Base-by-base conservation (phyloP, 2,797 vertebrate genomes). In the Jordanella pulchra region DNA sequence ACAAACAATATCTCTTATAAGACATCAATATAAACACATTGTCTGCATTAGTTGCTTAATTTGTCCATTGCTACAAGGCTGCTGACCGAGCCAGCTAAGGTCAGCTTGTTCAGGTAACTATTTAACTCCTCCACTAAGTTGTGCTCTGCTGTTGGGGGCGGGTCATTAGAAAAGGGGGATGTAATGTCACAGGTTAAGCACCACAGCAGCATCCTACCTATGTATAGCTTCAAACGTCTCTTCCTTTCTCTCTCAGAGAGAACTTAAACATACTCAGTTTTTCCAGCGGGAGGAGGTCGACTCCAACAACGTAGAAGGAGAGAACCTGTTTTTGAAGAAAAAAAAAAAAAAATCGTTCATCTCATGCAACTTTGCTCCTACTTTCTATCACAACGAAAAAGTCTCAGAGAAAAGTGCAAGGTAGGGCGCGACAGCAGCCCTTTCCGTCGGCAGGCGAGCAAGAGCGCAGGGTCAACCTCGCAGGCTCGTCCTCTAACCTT, bases 161-260 rank as follows among this genome's bases (percentile, higher is more conserved):
- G 65, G 67, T 80, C 70, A 75, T 80, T 73, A 48, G 55, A 69
- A 42, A 73, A 42, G 48, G n/a, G 81, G 65, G 48, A 50, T 25
- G 32, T 77, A 27, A 68, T 72, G 68, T 88, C 82, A 91, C 89
- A 91, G 84, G 82, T 79, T 84, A 92, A 93, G 89, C 92, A 93
- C 92, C 90, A 85, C 54, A 1, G 81, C 74, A 73, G 81, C 60
- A 81, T 85, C 81, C 84, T 75, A 87, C 39, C 67, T 48, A 75
- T 83, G 84, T 84, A 87, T 75, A 85, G 76, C 73, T 86, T 84
- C 64, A 80, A 4, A 77, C 9, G 72, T 35, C 71, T 75, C 78
- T 71, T 78, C 64, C 75, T 66, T 72, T 91, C 89, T 91, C 90
- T 92, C 86, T 87, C 80, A 89, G 89, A 90, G 90, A 91, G 90